Percentiles rank a stretch among this genome's conserved stretches.
Conservation (phyloP, 2,797 vertebrate genomes). For the Siniperca scherzeri region DNA sequence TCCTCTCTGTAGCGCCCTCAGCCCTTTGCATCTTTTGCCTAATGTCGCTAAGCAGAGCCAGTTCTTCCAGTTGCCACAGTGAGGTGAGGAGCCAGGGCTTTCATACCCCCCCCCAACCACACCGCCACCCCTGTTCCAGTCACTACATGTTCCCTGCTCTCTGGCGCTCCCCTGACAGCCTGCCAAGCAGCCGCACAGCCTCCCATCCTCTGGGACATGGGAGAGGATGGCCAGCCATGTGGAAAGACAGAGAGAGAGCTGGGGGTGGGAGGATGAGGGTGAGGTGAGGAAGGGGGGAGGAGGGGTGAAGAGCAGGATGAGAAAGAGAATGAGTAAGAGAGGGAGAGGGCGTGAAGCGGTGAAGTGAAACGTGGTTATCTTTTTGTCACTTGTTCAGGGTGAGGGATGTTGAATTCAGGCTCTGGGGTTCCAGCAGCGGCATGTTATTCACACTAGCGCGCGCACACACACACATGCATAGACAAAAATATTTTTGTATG, state of each 20-base stretch:
- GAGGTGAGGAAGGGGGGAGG: slow-evolving; percentile 38
- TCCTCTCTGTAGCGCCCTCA: slow-evolving; percentile 33
- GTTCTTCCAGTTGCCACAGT: slow-evolving; percentile 59
- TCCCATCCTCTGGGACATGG: slow-evolving; percentile 80
- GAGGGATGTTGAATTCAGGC: slow-evolving; percentile 79
- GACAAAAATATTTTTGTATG: slow-evolving; percentile 59
- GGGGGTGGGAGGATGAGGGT: slow-evolving; percentile 43
- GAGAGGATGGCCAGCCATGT: slow-evolving; percentile 84
- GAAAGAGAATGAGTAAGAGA: slow-evolving; percentile 51
- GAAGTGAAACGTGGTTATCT: slow-evolving; percentile 84
- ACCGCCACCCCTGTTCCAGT: slow-evolving; percentile 74
- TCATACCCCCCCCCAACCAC: neutral
- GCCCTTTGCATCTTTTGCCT: slow-evolving; percentile 44
- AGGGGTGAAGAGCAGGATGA: slow-evolving; percentile 49
- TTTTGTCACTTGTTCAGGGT: slow-evolving; percentile 84
- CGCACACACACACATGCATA: slow-evolving; percentile 20
- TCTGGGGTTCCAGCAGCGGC: slow-evolving; percentile 63
- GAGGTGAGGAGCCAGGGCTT: slow-evolving; percentile 59
- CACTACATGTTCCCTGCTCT: slow-evolving; percentile 83
- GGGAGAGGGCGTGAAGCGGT: slow-evolving; percentile 74
- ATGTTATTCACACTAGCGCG: slow-evolving; percentile 66
- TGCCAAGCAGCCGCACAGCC: slow-evolving; percentile 81
- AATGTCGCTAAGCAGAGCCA: slow-evolving; percentile 33
- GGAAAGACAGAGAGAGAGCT: slow-evolving; percentile 72
- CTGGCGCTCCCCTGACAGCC: slow-evolving; percentile 81